A percentile compares a stretch with the other conserved stretches of the same genome.
Conservation (phyloP, 2,113 vertebrate genomes). For the Verasper variegatus region DNA sequence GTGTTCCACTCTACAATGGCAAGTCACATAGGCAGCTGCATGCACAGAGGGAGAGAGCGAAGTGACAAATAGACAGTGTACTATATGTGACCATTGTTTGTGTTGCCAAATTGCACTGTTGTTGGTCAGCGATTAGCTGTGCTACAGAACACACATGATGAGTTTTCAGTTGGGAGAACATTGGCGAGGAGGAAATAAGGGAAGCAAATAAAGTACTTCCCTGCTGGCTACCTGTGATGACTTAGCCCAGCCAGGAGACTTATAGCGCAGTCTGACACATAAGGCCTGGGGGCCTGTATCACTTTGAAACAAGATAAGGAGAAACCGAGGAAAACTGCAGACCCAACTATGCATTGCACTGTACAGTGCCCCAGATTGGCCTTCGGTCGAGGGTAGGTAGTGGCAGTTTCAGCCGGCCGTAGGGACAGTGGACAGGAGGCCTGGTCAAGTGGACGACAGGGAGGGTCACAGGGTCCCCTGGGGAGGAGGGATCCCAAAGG, state of each 20-base stretch:
- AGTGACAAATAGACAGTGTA: slow-evolving; percentile 62
- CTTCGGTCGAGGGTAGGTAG: slow-evolving; percentile 31
- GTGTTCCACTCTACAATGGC: slow-evolving; percentile 44
- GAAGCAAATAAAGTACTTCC: slow-evolving; percentile 63
- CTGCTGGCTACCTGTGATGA: slow-evolving; percentile 70
- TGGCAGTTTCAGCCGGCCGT: slow-evolving; percentile 37
- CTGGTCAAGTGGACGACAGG: slow-evolving; percentile 72
- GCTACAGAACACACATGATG: slow-evolving; percentile 67
- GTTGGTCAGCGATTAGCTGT: slow-evolving; percentile 68
- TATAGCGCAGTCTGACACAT: slow-evolving; percentile 50
- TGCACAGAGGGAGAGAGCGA: slow-evolving; percentile 33
- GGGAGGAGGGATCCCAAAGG: slow-evolving; percentile 74
- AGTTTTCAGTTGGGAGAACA: slow-evolving; percentile 66
- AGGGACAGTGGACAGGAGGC: slow-evolving; percentile 63
- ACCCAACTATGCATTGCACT: slow-evolving; percentile 32
- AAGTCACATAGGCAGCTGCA: slow-evolving; percentile 44
- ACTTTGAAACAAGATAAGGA: slow-evolving; percentile 66
- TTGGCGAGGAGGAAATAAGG: slow-evolving; percentile 38
- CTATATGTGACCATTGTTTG: slow-evolving; percentile 74
- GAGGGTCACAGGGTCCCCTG: slow-evolving; percentile 77
- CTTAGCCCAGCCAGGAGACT: slow-evolving; percentile 58
- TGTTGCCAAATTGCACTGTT: slow-evolving; percentile 73
- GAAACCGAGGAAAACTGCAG: slow-evolving; percentile 50
- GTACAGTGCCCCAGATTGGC: slow-evolving; percentile 62
- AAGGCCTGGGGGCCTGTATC: slow-evolving; percentile 49